Evolutionary conservation across 2,888 invertebrate genomes (phyloP).

Genomic region (Tachystola acroxantha): DNA sequence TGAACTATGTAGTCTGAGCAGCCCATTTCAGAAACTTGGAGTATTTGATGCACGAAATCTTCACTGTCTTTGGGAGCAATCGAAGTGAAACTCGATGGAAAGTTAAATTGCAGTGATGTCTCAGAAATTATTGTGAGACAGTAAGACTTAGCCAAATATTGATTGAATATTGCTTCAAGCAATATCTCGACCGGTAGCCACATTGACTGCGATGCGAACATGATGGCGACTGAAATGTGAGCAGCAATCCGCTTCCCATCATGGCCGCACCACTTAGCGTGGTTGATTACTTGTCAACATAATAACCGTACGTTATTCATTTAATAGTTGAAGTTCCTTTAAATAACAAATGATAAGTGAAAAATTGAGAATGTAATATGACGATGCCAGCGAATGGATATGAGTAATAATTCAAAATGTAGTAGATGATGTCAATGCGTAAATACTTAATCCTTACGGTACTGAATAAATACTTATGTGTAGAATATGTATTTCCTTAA

Average conservation of each 20-base stretch:
- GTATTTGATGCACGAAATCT: constrained; percentile 31
- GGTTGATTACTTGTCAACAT: background rate
- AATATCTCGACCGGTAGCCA: constrained; percentile 42
- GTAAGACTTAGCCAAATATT: constrained; percentile 44
- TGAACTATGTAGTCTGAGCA: constrained; percentile 67
- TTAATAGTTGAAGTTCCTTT: too few relatives aligned
- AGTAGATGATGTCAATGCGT: too few relatives aligned
- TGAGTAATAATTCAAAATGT: too few relatives aligned
- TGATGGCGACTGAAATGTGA: background rate
- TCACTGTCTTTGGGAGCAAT: constrained; percentile 29
- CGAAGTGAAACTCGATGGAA: constrained; percentile 30
- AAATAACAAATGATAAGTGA: too few relatives aligned
- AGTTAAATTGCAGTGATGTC: constrained; percentile 25
- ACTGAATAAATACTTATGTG: too few relatives aligned
- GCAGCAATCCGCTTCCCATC: too few relatives aligned
- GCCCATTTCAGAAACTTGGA: constrained; percentile 56
- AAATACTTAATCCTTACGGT: too few relatives aligned
- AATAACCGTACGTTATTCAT: too few relatives aligned
- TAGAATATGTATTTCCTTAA: too few relatives aligned
- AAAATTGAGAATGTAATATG: too few relatives aligned
- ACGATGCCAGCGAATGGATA: too few relatives aligned
- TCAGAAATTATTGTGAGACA: constrained; percentile 57
- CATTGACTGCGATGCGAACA: background rate
- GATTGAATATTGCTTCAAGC: constrained; percentile 40
- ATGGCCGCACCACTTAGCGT: too few relatives aligned